These are phyloP conservation scores for Dastarcus helophoroides DNA, from an alignment of 2,888 invertebrate species.

Conservation along the genomic window DNA sequence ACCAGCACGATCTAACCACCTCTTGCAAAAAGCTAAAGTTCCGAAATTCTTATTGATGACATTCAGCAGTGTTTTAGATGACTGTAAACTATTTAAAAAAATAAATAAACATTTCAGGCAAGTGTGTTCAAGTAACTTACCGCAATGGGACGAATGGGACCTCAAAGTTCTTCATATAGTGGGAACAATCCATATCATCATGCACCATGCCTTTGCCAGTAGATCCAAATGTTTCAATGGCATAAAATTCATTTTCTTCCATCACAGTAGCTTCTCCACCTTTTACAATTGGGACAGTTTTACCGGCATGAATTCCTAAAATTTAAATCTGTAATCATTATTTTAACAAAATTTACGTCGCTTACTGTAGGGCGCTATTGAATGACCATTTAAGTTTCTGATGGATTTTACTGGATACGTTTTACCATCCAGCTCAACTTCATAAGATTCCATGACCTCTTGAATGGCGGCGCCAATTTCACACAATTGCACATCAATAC, in stretches of 20 bases:
- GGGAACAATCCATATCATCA: conserved; percentile 98
- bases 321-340: conserved; percentile 12
- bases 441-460: conserved; percentile 99
- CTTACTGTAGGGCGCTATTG: conserved; percentile 96
- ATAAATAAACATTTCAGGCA: conserved; percentile 11
- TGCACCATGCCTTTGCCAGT: conserved; percentile 92
- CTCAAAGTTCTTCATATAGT: conserved; percentile 99
- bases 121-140: conserved; percentile 36
- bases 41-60: conserved; percentile 94
- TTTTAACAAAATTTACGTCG: conserved; percentile 16
- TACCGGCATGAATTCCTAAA: conserved; percentile 83
- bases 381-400: conserved; percentile 96
- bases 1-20: conserved; percentile 96
- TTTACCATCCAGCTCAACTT: conserved; percentile 93
- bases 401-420: conserved; percentile 95
- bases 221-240: conserved; percentile 98
- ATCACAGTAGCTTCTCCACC: conserved; percentile 95
- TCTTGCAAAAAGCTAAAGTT: conserved; percentile 95
- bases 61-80: conserved; percentile 84
- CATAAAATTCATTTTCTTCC: conserved; percentile 99
- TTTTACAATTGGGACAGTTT: conserved; percentile 98
- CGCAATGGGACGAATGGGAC: conserved; percentile 82
- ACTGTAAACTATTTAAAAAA: conserved; percentile 62
- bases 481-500: conserved; percentile 94
- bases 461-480: conserved; percentile 95